Evolutionary conservation across 2,113 vertebrate genomes (phyloP).

Genomic region (Montifringilla adamsi): DNA sequence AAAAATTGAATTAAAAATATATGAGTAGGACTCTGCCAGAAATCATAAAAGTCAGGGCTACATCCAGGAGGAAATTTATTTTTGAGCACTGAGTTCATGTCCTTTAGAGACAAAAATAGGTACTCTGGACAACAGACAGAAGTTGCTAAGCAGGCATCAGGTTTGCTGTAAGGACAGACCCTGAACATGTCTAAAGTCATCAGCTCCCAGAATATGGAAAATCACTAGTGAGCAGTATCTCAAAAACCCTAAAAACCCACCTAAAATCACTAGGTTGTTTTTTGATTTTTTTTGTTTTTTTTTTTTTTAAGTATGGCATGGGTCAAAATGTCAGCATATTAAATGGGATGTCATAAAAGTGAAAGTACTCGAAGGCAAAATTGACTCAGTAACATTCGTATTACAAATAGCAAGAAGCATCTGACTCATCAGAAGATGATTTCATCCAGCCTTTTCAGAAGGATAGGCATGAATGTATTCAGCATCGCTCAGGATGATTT

Average conservation of each 20-base stretch:
- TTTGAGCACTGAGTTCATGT: background rate
- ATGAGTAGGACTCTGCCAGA: background rate
- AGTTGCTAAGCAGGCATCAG: background rate
- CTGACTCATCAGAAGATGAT: background rate
- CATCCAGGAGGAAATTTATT: background rate
- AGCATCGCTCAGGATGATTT: background rate
- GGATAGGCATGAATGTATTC: background rate
- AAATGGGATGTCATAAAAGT: background rate
- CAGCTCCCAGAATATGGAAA: background rate
- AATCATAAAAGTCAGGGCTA: background rate
- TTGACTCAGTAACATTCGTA: background rate
- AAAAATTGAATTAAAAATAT: background rate
- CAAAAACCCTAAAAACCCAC: background rate
- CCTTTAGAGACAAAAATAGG: background rate
- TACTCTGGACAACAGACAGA: background rate
- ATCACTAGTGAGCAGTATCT: background rate
- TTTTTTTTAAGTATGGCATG: background rate
- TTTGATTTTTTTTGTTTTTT: no score
- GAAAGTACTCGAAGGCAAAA: background rate
- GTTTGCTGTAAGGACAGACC: background rate
- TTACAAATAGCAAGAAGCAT: background rate
- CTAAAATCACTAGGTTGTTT: background rate
- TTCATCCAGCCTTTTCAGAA: background rate
- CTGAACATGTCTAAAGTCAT: background rate
- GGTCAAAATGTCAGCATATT: background rate